Percentiles rank a stretch among this genome's conserved stretches.
phyloP scores from a whole-genome alignment of 2,888 invertebrate species.

The Ormyrus thymus region DNA sequence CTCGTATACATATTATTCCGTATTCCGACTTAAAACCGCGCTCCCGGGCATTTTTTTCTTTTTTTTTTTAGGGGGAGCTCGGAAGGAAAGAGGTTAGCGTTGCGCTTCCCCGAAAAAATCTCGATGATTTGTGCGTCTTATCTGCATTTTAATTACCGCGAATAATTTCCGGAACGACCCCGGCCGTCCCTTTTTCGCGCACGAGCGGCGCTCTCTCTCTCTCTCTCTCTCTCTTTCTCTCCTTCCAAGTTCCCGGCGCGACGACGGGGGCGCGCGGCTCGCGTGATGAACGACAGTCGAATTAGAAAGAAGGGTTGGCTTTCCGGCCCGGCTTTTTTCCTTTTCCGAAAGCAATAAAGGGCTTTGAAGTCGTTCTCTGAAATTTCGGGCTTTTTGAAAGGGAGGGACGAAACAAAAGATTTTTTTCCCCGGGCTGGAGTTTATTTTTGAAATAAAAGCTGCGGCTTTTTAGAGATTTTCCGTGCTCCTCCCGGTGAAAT shows the following conservation, averaged over 20 bases:
- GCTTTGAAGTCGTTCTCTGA: no score
- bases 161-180: constrained; percentile 69
- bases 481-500: background rate
- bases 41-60: constrained; percentile 20
- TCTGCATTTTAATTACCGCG: constrained; percentile 74
- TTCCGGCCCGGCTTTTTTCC: no score
- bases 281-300: constrained; percentile 27
- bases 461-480: no score
- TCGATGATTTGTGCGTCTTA: constrained; percentile 73
- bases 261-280: constrained; percentile 2
- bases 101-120: constrained; percentile 46
- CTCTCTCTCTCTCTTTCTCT: constrained; percentile 35
- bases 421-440: background rate
- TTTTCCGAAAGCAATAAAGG: no score
- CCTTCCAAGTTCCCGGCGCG: constrained; percentile 22
- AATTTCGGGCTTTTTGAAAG: no score
- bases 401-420: no score
- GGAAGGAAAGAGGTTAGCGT: constrained; percentile 36
- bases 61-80: background rate
- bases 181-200: constrained; percentile 52
- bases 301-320: constrained; percentile 1
- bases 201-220: constrained; percentile 41
- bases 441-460: background rate
- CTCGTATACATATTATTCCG: constrained; percentile 60
- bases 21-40: constrained; percentile 59